Conservation (phyloP, 2,888 invertebrate genomes). For the Proisotoma minuta region DNA sequence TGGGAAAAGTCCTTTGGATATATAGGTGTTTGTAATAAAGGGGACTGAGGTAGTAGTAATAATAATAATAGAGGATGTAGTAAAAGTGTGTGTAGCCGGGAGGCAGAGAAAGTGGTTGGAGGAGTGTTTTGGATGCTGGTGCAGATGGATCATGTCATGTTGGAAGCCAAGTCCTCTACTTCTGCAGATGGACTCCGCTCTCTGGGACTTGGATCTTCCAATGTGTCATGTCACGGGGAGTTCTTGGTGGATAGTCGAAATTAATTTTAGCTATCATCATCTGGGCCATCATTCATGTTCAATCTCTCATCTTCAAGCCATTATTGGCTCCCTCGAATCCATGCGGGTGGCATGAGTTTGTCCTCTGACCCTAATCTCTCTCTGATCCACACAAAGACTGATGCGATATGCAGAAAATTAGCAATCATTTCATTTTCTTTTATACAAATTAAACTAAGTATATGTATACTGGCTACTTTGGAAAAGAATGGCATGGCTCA, state of each 20-base stretch:
- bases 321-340: too few relatives aligned
- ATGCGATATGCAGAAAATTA: conserved; percentile 30
- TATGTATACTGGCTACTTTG: too few relatives aligned
- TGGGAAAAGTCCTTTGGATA: too few relatives aligned
- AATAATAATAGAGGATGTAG: not conserved
- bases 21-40: too few relatives aligned
- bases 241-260: conserved; percentile 20
- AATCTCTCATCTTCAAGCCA: conserved; percentile 27
- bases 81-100: not conserved
- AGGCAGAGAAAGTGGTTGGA: not conserved
- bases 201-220: conserved; percentile 20
- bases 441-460: not conserved
- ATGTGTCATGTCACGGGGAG: conserved; percentile 29
- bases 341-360: too few relatives aligned
- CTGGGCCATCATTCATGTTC: conserved; percentile 31
- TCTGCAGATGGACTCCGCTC: too few relatives aligned
- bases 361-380: not conserved
- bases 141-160: not conserved
- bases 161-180: not conserved
- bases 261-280: conserved; percentile 35
- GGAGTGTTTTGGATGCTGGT: not conserved
- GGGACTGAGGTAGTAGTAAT: too few relatives aligned
- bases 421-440: conserved; percentile 11
- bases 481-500: too few relatives aligned
- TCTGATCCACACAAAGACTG: conserved; percentile 22